phyloP scores from a whole-genome alignment of 2,113 vertebrate genomes.

The Murina feae region DNA sequence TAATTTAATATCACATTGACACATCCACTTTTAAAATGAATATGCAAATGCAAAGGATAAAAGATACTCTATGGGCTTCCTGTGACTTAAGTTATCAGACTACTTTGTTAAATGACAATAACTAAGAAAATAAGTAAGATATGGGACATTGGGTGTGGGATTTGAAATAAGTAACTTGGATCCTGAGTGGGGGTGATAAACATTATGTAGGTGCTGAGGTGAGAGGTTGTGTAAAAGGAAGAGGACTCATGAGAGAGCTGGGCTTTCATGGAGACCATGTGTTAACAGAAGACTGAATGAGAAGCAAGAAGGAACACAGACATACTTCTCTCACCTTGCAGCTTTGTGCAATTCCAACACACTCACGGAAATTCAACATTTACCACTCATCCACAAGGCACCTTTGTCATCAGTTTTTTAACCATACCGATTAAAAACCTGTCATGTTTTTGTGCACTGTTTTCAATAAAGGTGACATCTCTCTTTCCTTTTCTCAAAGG shows the following conservation, averaged over 20 bases:
- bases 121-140: neutral
- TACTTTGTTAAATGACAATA: neutral
- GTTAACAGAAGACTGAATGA: neutral
- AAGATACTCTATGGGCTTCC: neutral
- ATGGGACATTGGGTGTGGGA: neutral
- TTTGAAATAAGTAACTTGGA: neutral
- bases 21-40: neutral
- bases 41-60: neutral
- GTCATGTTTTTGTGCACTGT: constrained; percentile 59
- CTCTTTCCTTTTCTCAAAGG: constrained; percentile 45
- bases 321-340: neutral
- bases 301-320: neutral
- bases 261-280: neutral
- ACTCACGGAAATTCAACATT: neutral
- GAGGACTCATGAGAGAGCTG: accelerated
- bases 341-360: neutral
- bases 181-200: neutral
- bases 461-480: constrained; percentile 66
- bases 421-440: constrained; percentile 51
- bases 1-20: neutral
- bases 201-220: accelerated
- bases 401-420: constrained; percentile 58
- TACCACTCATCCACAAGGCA: constrained; percentile 44
- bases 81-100: neutral
- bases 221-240: neutral